These are phyloP conservation scores for Scaptomyza graminum DNA, from an alignment of 1,140 invertebrate genomes.

Conservation along the genomic window DNA sequence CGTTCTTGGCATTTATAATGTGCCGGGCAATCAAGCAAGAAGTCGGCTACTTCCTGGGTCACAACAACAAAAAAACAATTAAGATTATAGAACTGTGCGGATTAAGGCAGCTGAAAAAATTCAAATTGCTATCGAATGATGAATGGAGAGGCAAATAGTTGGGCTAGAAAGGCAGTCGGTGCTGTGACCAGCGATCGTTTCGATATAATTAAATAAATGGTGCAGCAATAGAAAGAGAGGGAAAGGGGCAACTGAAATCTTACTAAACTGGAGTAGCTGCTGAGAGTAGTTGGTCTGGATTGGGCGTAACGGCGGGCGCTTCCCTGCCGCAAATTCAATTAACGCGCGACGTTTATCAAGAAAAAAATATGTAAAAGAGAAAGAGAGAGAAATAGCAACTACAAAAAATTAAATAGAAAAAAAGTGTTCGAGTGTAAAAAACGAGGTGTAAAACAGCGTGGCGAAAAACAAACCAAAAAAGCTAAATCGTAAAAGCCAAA, in stretches of 20 bases:
- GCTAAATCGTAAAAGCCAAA: conserved; percentile 55
- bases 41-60: conserved; percentile 40
- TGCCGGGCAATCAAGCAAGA: conserved; percentile 35
- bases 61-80: conserved; percentile 36
- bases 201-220: conserved; percentile 76
- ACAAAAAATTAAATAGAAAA: conserved; percentile 49
- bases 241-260: neutral
- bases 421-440: conserved; percentile 51
- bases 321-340: conserved; percentile 75
- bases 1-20: neutral
- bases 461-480: conserved; percentile 21
- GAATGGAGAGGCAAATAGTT: conserved; percentile 43
- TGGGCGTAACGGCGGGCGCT: conserved; percentile 6
- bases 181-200: conserved; percentile 28
- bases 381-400: conserved; percentile 30
- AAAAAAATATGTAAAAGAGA: conserved; percentile 54
- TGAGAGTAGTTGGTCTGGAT: conserved; percentile 2
- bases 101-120: conserved; percentile 70
- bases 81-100: conserved; percentile 25
- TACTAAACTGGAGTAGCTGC: neutral
- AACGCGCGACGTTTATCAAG: conserved; percentile 33
- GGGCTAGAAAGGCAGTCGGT: conserved; percentile 66
- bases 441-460: conserved; percentile 66
- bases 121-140: conserved; percentile 60
- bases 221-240: conserved; percentile 30